These are phyloP conservation scores for Palythoa grandis DNA, from an alignment of 92 coral and sea anemone species.

Conservation along the genomic window DNA sequence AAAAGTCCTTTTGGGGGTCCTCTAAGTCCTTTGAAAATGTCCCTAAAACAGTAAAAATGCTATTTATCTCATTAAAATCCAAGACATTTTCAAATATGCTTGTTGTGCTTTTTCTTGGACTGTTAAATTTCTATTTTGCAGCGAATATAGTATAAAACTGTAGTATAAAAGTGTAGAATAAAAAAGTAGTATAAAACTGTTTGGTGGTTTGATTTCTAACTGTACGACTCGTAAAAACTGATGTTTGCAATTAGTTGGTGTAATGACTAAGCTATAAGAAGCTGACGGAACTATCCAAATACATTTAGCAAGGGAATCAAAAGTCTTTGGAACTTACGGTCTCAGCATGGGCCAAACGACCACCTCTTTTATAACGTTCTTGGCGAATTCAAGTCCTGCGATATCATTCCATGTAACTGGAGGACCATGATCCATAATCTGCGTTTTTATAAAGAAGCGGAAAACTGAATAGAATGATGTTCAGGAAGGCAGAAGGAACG, in stretches of 20 bases:
- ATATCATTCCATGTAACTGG: constrained; percentile 93
- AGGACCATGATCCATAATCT: constrained; percentile 99
- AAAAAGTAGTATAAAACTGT: no score
- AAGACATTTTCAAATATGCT: no score
- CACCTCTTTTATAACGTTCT: constrained; percentile 94
- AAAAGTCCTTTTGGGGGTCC: constrained; percentile 97
- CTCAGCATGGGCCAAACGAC: constrained; percentile 99
- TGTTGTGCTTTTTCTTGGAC: no score
- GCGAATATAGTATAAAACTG: no score
- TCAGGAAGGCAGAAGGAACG: neutral
- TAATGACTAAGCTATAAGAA: neutral
- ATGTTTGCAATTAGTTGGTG: neutral
- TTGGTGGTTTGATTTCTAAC: no score
- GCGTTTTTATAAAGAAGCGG: neutral
- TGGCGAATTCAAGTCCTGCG: constrained; percentile 98
- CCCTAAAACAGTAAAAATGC: constrained; percentile 50
- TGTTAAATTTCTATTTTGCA: no score
- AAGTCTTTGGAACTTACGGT: constrained; percentile 74
- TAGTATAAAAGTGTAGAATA: no score
- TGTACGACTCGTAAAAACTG: no score
- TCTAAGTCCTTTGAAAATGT: constrained; percentile 92
- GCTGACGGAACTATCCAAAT: neutral
- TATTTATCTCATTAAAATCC: no score
- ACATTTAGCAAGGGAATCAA: neutral
- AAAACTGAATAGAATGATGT: neutral